Base-by-base conservation (phyloP, 2,113 vertebrate species). In the Ophthalmolycus amberensis region DNA sequence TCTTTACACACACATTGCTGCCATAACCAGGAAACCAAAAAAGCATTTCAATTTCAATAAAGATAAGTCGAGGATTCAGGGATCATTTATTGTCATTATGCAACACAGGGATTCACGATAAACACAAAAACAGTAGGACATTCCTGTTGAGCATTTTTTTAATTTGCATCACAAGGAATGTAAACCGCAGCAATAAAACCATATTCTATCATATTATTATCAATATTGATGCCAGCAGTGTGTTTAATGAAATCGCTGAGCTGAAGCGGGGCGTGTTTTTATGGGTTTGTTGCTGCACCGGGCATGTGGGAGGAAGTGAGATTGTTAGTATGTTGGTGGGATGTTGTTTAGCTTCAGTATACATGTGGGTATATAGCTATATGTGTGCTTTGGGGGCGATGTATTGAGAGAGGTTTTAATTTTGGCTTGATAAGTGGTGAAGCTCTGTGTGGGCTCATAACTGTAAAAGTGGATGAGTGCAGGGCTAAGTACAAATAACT, bases 41-140 rank as follows among this genome's bases (percentile, higher is more conserved):
- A 37, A n/a, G 20, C n/a, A 37, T 66, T 60, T 10, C 5, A 20
- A 80, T 86, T 81, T 86, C 71, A 87, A 82, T 84, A 79, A 85
- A 79, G 46, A 56, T 6, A 11, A 76, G n/a, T 18, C 9, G 15
- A 50, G 5, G 7, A 38, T 38, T 38, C 38, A 18, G 16, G 44
- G 18, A 25, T 25, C n/a, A 4, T 27, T 25, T 56, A 50, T 27
- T 58, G n/a, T 27, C 25, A 27, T 58, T 58, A 14, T 27, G 54
- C 54, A 58, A 27, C 54, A 27, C n/a, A 20, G 48, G 7, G 48
- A 50, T 50, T 50, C 1, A 10, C 9, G 50, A 3, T 18, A n/a
- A n/a, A 54, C 22, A 54, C 6, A 14, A 44, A 14, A 50, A 54
- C 50, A 54, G 20, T n/a, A 54, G 54, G 5, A 14, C 25, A 2